A percentile compares a stretch with the other conserved stretches of the same genome.
These are phyloP conservation scores for Vireo griseus DNA, from an alignment of 2,797 vertebrate genomes.

Conservation along the genomic window DNA sequence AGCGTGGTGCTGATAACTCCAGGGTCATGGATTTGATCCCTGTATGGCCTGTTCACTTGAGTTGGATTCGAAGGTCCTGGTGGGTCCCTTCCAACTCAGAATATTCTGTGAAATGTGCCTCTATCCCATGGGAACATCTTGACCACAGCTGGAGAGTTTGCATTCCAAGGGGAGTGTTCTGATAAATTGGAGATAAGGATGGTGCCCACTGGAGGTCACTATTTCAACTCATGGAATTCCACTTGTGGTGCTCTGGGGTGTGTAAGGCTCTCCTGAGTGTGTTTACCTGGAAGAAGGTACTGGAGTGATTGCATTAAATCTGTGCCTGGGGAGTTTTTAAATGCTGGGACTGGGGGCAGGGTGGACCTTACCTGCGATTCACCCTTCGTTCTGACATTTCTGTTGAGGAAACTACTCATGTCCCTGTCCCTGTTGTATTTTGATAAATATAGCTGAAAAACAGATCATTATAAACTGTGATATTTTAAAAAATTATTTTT, in stretches of 20 bases:
- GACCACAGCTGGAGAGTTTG: background rate
- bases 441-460: background rate
- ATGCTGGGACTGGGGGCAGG: background rate
- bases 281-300: background rate
- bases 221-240: background rate
- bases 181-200: background rate
- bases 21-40: fast-evolving
- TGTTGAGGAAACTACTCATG: background rate
- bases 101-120: background rate
- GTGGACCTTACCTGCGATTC: background rate
- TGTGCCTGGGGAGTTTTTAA: background rate
- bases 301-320: background rate
- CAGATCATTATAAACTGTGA: background rate
- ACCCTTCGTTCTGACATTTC: background rate
- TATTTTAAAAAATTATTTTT: background rate
- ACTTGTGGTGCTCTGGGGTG: fast-evolving
- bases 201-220: slow-evolving; percentile 30
- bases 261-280: background rate
- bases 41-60: background rate
- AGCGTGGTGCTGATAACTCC: background rate
- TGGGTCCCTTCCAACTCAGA: background rate
- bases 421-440: background rate
- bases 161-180: background rate
- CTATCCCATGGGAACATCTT: background rate
- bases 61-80: fast-evolving